Percentiles rank a stretch among this genome's conserved stretches.
Conservation (phyloP, 2,113 vertebrate species). For the Chelonoidis abingdonii region DNA sequence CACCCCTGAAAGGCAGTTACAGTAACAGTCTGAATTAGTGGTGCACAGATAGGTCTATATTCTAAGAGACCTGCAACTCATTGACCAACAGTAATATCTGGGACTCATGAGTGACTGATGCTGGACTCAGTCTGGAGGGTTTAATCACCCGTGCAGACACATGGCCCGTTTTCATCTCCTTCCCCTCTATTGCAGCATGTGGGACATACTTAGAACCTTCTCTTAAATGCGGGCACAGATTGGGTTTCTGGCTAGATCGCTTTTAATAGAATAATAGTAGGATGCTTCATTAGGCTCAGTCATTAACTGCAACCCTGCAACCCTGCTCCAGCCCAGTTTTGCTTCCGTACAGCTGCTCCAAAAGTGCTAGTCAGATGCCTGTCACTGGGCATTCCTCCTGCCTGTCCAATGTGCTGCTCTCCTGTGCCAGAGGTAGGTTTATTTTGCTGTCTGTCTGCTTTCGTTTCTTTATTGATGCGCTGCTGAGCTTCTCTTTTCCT, state of each 20-base stretch:
- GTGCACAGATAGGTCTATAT: neutral
- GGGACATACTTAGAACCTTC: neutral
- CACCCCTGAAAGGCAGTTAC: neutral
- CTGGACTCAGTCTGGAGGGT: neutral
- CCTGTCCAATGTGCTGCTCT: accelerated
- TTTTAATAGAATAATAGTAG: neutral
- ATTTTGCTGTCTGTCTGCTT: neutral
- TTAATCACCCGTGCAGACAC: neutral
- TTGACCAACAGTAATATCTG: neutral
- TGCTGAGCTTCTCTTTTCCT: accelerated
- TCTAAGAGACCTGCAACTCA: neutral
- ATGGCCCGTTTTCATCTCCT: neutral
- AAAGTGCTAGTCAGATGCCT: neutral
- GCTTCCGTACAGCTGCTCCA: neutral
- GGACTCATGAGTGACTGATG: neutral
- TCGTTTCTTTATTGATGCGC: neutral
- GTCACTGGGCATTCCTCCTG: neutral
- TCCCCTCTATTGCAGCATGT: neutral
- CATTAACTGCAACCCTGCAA: neutral
- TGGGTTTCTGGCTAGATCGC: neutral
- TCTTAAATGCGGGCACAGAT: accelerated
- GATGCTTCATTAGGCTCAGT: neutral
- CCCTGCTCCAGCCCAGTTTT: neutral
- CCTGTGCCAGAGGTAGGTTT: neutral
- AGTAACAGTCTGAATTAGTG: neutral